Evolutionary conservation across 2,113 vertebrate genomes (phyloP).

Genomic region (Cyprinodon brontotheroides): DNA sequence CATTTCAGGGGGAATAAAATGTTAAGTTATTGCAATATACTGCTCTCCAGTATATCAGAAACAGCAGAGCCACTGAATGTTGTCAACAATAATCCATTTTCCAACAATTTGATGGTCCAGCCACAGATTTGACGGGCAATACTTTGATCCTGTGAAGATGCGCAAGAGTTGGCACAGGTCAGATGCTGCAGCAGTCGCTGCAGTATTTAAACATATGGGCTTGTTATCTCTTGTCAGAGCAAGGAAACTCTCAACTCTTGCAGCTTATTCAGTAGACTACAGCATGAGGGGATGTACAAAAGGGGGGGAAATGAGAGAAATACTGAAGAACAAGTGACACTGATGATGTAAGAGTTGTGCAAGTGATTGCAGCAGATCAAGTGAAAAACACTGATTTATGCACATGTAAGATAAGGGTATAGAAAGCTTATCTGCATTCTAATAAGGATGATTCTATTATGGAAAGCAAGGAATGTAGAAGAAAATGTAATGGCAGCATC

Average conservation of each 20-base stretch:
- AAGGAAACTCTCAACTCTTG: conserved; percentile 41
- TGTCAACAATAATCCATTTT: conserved; percentile 18
- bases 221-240: conserved; percentile 63
- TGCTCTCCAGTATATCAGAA: conserved; percentile 33
- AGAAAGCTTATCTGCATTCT: conserved; percentile 1
- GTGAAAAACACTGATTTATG: background rate
- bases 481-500: conserved; percentile 19
- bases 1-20: conserved; percentile 24
- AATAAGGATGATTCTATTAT: conserved; percentile 8
- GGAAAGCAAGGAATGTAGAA: conserved; percentile 1
- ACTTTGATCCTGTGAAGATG: conserved; percentile 31
- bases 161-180: conserved; percentile 42
- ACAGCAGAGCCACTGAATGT: conserved; percentile 15
- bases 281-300: conserved; percentile 47
- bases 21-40: conserved; percentile 30
- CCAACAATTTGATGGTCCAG: conserved; percentile 31
- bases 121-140: conserved; percentile 32
- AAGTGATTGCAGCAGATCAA: conserved; percentile 10
- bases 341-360: conserved; percentile 15
- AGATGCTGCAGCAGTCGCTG: conserved; percentile 40
- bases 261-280: conserved; percentile 64
- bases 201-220: conserved; percentile 66
- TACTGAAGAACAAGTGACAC: conserved; percentile 24
- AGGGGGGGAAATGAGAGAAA: background rate
- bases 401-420: background rate